phyloP scores from a whole-genome alignment of 1,140 invertebrate species.

The Macrotrachela quadricornifera region DNA sequence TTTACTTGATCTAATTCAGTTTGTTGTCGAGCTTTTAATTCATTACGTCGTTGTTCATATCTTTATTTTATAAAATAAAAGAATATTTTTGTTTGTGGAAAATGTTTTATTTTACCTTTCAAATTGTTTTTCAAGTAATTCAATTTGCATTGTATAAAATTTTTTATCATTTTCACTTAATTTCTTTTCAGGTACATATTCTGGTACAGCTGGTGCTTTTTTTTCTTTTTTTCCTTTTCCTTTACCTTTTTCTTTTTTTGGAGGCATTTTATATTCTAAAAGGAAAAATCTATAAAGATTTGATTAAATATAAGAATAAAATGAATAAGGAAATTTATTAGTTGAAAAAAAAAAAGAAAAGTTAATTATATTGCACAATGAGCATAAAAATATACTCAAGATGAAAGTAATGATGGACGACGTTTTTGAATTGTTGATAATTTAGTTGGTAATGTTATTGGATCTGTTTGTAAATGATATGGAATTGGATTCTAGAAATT shows the following conservation, averaged over 20 bases:
- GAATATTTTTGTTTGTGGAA: too few relatives aligned
- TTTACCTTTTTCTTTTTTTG: slow-evolving; percentile 20
- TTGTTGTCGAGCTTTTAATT: slow-evolving; percentile 38
- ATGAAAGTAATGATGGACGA: too few relatives aligned
- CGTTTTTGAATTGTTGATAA: too few relatives aligned
- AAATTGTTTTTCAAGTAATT: slow-evolving; percentile 40
- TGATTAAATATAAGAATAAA: too few relatives aligned
- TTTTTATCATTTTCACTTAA: slow-evolving; percentile 35
- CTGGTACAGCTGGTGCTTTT: slow-evolving; percentile 15
- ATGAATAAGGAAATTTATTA: too few relatives aligned
- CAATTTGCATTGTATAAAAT: slow-evolving; percentile 55
- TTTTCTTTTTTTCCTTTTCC: slow-evolving; percentile 17
- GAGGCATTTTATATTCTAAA: not conserved
- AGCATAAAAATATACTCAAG: too few relatives aligned
- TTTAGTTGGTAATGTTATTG: too few relatives aligned
- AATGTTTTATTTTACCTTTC: slow-evolving; percentile 17
- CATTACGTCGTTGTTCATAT: slow-evolving; percentile 44
- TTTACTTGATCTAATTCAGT: slow-evolving; percentile 34
- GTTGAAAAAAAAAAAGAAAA: too few relatives aligned
- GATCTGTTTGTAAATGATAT: too few relatives aligned
- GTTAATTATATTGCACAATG: too few relatives aligned
- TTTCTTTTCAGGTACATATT: slow-evolving; percentile 9
- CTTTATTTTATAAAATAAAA: slow-evolving; percentile 22
- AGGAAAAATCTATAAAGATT: too few relatives aligned
- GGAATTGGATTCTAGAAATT: too few relatives aligned